A percentile compares a stretch with the other conserved stretches of the same genome.
Evolutionary conservation across 2,888 invertebrate genomes (phyloP).

Genomic region (Mesodorylaimus sp.): DNA sequence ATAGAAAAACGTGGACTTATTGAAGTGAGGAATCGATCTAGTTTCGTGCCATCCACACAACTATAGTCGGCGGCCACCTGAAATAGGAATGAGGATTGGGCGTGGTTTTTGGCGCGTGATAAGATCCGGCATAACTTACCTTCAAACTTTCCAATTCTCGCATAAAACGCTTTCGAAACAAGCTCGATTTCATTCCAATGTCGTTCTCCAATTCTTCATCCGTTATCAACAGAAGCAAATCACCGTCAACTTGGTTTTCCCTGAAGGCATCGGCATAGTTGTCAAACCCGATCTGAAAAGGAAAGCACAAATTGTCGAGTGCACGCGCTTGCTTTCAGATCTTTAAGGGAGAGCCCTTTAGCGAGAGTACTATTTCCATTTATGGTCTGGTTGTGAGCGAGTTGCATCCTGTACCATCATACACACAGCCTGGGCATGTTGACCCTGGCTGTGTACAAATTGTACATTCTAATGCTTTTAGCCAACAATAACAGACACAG

Average conservation of each 20-base stretch:
- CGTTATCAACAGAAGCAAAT: conserved; percentile 69
- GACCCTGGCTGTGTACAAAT: too few relatives aligned
- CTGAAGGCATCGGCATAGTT: conserved; percentile 64
- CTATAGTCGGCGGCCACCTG: conserved; percentile 8
- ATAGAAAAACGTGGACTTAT: conserved; percentile 45
- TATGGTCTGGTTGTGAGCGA: too few relatives aligned
- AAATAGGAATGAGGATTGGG: background rate
- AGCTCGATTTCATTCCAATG: conserved; percentile 75
- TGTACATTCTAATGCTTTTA: too few relatives aligned
- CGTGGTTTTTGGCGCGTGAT: background rate
- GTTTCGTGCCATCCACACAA: conserved; percentile 23
- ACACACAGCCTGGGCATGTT: too few relatives aligned
- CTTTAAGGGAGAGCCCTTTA: too few relatives aligned
- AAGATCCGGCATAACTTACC: conserved; percentile 10
- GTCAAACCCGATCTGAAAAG: conserved; percentile 57
- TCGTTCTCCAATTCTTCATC: conserved; percentile 81
- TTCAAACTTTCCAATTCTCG: conserved; percentile 26
- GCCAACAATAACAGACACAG: too few relatives aligned
- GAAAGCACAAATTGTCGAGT: background rate
- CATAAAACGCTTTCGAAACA: conserved; percentile 51
- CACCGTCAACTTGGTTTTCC: conserved; percentile 85
- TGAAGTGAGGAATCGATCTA: conserved; percentile 27
- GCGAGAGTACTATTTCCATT: too few relatives aligned
- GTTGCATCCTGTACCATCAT: too few relatives aligned
- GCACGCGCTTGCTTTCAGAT: too few relatives aligned